Base-by-base conservation (phyloP, 2,888 invertebrate genomes). In the Acanthacorydalis orientalis region DNA sequence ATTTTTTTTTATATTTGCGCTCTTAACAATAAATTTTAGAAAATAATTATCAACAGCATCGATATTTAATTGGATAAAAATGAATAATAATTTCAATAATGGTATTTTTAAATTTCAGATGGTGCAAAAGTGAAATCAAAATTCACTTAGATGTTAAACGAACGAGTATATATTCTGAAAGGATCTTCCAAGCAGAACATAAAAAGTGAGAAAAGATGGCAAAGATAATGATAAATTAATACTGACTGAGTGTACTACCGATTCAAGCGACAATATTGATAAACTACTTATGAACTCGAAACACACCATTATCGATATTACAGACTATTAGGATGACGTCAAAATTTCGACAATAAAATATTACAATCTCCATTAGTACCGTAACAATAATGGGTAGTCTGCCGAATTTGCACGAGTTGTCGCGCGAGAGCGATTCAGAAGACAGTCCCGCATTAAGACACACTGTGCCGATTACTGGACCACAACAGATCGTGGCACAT, bases 401-500 rank as follows among this genome's bases (percentile, higher is more conserved):
- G 57, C 79, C 79, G 53, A 78, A 79, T 63, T 61, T 79, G 50
- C 77, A 77, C 59, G 77, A 78, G 57, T 64, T 79, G 57, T 72
- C 73, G 32, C 60, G 57, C 52, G 55, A 56, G 7, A 47, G 47
- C 31, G 47, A 47, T 14, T 47, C 47, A 1, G 47, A 47, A 10
- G 35, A 35, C 55, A 51, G 60, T 62, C 31, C 53, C 60, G 23
- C 61, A 61, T 51, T 51, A 57, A 42, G 44, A 4, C 56, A 58
- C 47, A 61, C 63, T 2, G 50, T 23, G 9, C 47, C 47, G 2
- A 43, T 43, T 6, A 43, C 47, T 9, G 43, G 37, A 31, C 33
- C 42, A n/a, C 42, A 43, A 12, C 39, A 32, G 15, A 39, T 39
- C 12, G 12, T 39, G 10, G 2, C 15, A 4, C 33, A 38, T 38